Conservation (phyloP, 2,113 vertebrate genomes). For the Suncus etruscus region DNA sequence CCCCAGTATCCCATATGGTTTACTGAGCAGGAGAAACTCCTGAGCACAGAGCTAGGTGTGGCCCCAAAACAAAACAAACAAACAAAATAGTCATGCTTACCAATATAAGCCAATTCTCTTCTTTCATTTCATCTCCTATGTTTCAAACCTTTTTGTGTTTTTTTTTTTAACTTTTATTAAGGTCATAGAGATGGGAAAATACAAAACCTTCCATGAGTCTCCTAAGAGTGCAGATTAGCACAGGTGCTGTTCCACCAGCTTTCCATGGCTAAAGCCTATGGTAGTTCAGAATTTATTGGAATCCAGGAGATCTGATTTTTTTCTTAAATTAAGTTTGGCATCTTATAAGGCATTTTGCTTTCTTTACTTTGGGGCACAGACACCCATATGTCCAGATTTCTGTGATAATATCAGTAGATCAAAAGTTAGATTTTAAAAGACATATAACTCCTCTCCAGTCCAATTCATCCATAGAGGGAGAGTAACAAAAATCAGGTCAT, state of each 20-base stretch:
- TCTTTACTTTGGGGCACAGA: constrained; percentile 44
- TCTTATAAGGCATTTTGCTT: neutral
- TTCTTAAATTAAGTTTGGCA: constrained; percentile 3
- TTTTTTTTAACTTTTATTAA: neutral
- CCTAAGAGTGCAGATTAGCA: neutral
- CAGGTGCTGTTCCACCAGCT: neutral
- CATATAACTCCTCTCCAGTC: constrained; percentile 4
- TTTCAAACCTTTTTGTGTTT: neutral
- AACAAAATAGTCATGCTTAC: too few species aligned
- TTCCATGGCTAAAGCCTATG: neutral
- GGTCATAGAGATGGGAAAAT: neutral
- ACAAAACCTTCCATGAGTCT: neutral
- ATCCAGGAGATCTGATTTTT: neutral
- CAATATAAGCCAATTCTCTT: too few species aligned
- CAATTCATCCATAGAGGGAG: neutral
- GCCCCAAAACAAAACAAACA: too few species aligned
- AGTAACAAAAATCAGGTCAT: neutral
- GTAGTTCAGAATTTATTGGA: neutral
- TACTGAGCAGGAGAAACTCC: too few species aligned
- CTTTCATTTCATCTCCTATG: too few species aligned
- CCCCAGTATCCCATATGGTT: too few species aligned
- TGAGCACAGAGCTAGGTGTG: too few species aligned
- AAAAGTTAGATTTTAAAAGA: constrained; percentile 29
- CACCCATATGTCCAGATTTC: neutral
- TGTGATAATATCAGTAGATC: neutral